phyloP scores from a whole-genome alignment of 1,140 invertebrate genomes.

The Spodoptera frugiperda region DNA sequence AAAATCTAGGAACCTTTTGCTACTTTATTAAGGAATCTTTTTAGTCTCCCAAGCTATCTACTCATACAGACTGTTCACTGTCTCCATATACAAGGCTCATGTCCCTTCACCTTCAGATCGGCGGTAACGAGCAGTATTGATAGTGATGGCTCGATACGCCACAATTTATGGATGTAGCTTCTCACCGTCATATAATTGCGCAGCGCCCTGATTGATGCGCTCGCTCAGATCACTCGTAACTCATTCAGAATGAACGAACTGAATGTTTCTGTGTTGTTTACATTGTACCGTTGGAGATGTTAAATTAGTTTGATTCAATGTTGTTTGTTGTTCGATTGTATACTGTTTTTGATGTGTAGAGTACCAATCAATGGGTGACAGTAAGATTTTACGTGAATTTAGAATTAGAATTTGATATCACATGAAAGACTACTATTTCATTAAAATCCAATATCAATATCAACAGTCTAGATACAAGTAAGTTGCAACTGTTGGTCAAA shows the following conservation, averaged over 20 bases:
- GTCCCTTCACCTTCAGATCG: slow-evolving; percentile 19
- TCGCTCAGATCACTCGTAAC: slow-evolving; percentile 29
- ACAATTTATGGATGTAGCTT: slow-evolving; percentile 36
- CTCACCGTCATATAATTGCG: slow-evolving; percentile 40
- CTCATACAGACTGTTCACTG: not conserved
- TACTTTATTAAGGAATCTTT: too few species aligned
- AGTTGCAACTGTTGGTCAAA: too few species aligned
- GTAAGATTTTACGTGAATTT: too few species aligned
- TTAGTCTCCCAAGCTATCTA: not conserved
- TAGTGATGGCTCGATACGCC: slow-evolving; percentile 17
- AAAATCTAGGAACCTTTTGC: too few species aligned
- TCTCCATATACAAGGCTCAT: slow-evolving; percentile 15
- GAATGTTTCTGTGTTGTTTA: slow-evolving; percentile 32
- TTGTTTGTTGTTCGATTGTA: not conserved
- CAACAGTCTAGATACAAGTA: too few species aligned
- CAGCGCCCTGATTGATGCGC: slow-evolving; percentile 27
- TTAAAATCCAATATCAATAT: too few species aligned
- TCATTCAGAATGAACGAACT: slow-evolving; percentile 35
- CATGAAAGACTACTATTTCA: too few species aligned
- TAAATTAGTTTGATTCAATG: slow-evolving; percentile 14
- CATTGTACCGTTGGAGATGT: slow-evolving; percentile 8
- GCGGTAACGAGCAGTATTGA: slow-evolving; percentile 26
- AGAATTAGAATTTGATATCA: too few species aligned
- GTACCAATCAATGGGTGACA: not conserved
- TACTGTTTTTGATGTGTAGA: not conserved